Evolutionary conservation across 2,888 invertebrate genomes (phyloP).

Genomic region (Ormia ochracea): DNA sequence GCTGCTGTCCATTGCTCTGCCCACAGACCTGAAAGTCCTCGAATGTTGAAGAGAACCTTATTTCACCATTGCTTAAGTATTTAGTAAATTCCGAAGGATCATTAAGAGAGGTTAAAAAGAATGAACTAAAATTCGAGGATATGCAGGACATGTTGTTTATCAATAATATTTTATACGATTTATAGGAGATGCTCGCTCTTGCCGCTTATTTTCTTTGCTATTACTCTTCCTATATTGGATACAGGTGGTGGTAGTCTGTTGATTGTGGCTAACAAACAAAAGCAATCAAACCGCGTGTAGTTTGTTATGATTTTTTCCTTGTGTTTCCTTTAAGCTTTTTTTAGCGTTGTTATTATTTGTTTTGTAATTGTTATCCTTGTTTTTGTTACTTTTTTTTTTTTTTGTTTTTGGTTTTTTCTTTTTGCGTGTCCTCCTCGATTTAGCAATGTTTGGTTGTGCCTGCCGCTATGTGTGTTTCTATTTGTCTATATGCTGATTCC

Average conservation of each 20-base stretch:
- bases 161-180: constrained; percentile 5
- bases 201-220: neutral
- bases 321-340: constrained; percentile 53
- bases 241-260: constrained; percentile 53
- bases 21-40: constrained; percentile 75
- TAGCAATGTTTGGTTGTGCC: constrained; percentile 33
- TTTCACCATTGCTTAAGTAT: constrained; percentile 76
- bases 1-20: constrained; percentile 60
- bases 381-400: constrained; percentile 53
- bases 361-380: constrained; percentile 51
- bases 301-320: constrained; percentile 61
- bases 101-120: constrained; percentile 76
- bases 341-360: constrained; percentile 36
- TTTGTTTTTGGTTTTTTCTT: too few relatives aligned
- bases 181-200: neutral
- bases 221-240: constrained; percentile 20
- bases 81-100: constrained; percentile 77
- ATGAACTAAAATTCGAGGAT: constrained; percentile 77
- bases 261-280: constrained; percentile 48
- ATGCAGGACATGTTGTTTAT: constrained; percentile 77
- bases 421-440: constrained; percentile 14
- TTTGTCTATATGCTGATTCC: constrained; percentile 42
- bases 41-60: constrained; percentile 73
- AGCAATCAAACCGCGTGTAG: constrained; percentile 60
- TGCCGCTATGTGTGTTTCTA: constrained; percentile 13